These are phyloP conservation scores for Halichoeres trimaculatus DNA, from an alignment of 2,113 vertebrate species.

Conservation along the genomic window DNA sequence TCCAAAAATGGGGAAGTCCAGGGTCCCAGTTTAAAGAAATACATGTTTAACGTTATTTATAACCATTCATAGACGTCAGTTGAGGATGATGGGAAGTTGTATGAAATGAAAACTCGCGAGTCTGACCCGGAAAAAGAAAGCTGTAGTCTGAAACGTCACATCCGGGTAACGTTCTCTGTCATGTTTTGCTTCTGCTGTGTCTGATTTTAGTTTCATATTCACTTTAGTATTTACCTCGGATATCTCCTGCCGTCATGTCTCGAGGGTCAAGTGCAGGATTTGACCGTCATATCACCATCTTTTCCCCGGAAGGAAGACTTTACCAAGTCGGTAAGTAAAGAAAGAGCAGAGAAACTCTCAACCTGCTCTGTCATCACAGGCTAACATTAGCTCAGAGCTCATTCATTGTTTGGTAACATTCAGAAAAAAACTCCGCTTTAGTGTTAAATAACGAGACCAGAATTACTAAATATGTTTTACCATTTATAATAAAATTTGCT, in stretches of 20 bases:
- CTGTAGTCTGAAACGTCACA: not conserved
- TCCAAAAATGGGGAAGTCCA: no score
- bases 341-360: conserved; percentile 3
- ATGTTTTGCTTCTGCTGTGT: conserved; percentile 34
- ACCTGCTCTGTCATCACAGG: conserved; percentile 67
- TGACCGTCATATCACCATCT: conserved; percentile 95
- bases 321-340: conserved; percentile 94
- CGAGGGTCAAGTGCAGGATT: conserved; percentile 94
- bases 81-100: no score
- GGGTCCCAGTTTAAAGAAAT: no score
- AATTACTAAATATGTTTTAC: not conserved
- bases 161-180: conserved; percentile 29
- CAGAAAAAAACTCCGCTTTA: not conserved
- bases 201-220: conserved; percentile 36
- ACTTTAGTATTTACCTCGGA: not conserved
- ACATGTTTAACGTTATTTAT: no score
- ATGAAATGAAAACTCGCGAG: not conserved
- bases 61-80: no score
- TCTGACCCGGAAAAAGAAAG: conserved; percentile 40
- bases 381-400: conserved; percentile 35
- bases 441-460: accelerated
- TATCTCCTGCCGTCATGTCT: conserved; percentile 82
- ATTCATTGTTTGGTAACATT: conserved; percentile 1
- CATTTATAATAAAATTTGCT: not conserved
- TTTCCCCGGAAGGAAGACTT: conserved; percentile 93